phyloP scores from a whole-genome alignment of 2,797 vertebrate genomes.

The Eutrigla gurnardus region DNA sequence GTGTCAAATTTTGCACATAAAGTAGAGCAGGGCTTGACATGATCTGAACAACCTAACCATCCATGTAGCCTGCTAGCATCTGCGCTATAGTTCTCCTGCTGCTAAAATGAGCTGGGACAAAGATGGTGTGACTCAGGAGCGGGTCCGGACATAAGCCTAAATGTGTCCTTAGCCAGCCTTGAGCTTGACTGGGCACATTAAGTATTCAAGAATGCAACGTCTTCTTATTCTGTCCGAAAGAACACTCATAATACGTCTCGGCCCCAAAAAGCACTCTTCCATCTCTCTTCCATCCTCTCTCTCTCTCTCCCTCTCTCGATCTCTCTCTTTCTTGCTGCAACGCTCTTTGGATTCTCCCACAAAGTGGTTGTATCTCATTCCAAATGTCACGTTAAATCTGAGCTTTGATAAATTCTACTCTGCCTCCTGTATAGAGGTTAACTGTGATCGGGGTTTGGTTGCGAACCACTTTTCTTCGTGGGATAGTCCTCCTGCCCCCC shows the following conservation, averaged over 20 bases:
- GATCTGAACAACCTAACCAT: constrained; percentile 48
- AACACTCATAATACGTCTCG: constrained; percentile 21
- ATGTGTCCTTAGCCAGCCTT: constrained; percentile 69
- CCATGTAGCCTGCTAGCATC: constrained; percentile 48
- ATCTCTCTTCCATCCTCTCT: constrained; percentile 44
- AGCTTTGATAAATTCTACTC: constrained; percentile 14
- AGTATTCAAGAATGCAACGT: constrained; percentile 63
- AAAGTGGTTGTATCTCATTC: constrained; percentile 49
- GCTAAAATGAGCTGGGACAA: constrained; percentile 64
- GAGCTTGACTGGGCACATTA: constrained; percentile 65
- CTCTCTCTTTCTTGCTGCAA: constrained; percentile 17
- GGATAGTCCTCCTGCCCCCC: not conserved
- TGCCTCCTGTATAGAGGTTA: constrained; percentile 8
- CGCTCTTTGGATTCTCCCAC: constrained; percentile 37
- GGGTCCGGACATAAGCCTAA: constrained; percentile 68
- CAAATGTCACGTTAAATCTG: constrained; percentile 31
- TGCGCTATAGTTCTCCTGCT: constrained; percentile 59
- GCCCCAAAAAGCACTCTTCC: constrained; percentile 52
- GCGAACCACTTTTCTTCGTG: constrained; percentile 7
- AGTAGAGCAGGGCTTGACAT: constrained; percentile 33
- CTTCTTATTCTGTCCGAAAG: constrained; percentile 47
- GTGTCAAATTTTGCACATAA: constrained; percentile 56
- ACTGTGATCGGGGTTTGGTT: constrained; percentile 1
- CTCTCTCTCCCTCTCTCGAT: constrained; percentile 8
- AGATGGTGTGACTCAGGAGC: constrained; percentile 37